A percentile compares a stretch with the other conserved stretches of the same genome.
These are phyloP conservation scores for Podarcis muralis DNA, from an alignment of 2,113 vertebrate genomes.

Conservation along the genomic window DNA sequence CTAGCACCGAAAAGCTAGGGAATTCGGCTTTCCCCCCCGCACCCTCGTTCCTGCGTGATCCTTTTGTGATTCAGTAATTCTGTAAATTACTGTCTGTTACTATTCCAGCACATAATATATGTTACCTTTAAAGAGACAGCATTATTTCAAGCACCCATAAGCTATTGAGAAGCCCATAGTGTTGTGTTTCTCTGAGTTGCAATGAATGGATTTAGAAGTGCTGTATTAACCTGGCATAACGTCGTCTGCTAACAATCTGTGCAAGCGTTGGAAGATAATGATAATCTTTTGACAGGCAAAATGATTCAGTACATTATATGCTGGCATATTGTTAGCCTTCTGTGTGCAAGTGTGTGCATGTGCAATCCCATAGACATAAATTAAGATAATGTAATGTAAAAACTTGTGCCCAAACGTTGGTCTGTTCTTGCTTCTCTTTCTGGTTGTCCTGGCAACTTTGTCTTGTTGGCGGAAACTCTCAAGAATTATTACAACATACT, in stretches of 20 bases:
- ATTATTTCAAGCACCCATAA: not conserved
- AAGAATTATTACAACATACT: conserved; percentile 21
- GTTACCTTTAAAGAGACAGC: not conserved
- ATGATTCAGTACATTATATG: not conserved
- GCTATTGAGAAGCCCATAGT: not conserved
- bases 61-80: not conserved
- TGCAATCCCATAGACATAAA: too few relatives aligned
- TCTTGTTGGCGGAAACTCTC: not conserved
- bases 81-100: not conserved
- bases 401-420: not conserved
- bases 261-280: not conserved
- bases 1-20: not conserved
- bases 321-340: too few relatives aligned
- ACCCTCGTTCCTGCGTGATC: not conserved
- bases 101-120: not conserved
- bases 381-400: too few relatives aligned
- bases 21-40: not conserved
- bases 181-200: not conserved
- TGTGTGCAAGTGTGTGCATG: not conserved
- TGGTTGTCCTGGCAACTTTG: conserved; percentile 38
- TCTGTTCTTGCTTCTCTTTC: conserved; percentile 38
- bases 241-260: not conserved
- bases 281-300: not conserved
- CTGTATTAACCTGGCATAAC: not conserved
- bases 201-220: not conserved